Base-by-base conservation (phyloP, 2,888 invertebrate genomes). In the Argyra leucocephala region DNA sequence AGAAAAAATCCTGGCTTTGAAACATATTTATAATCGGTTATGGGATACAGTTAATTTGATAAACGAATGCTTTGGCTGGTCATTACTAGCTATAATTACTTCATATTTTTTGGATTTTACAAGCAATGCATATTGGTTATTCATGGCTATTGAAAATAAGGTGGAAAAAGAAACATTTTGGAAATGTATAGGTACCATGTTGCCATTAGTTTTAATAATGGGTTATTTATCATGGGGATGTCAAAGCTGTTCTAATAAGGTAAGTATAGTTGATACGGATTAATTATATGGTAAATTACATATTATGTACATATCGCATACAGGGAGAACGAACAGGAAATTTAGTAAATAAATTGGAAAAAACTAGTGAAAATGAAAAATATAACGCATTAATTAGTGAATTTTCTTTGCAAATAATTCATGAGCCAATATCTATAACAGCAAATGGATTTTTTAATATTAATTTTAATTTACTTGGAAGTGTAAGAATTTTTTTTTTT, bases 371-470 rank as follows among this genome's bases (percentile, higher is more conserved):
- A 21, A 75, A 75, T 66, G 77, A 76, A 57, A 71, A 73, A 0
- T 78, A 77, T 63, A 79, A 79, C 60, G 73, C 75, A 64, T 69
- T 80, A 64, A 73, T 80, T 7, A 74, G 70, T n/a, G 77, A 78
- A 18, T 79, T 79, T 66, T 73, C 76, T 0, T 62, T 79, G 31
- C 79, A 79, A 68, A 73, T 76, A 1, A 68, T 79, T 5, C 79
- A 79, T 70, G 79, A 80, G 66, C 74, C 74, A 6, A 77, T 78
- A 37, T 68, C 72, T 21, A 72, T 79, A 9, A 76, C 76, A 3
- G 79, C 79, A 48, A 80, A 78, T 69, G 75, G 78, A 10, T 79
- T 80, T 69, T 79, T 79, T 23, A 73, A 67, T 36, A 72, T 79
- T 9, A 77, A 80, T 70, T 70, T 80, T 63, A 72, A 75, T 26